Evolutionary conservation across 2,113 vertebrate genomes (phyloP).

Genomic region (Centropus bengalensis): DNA sequence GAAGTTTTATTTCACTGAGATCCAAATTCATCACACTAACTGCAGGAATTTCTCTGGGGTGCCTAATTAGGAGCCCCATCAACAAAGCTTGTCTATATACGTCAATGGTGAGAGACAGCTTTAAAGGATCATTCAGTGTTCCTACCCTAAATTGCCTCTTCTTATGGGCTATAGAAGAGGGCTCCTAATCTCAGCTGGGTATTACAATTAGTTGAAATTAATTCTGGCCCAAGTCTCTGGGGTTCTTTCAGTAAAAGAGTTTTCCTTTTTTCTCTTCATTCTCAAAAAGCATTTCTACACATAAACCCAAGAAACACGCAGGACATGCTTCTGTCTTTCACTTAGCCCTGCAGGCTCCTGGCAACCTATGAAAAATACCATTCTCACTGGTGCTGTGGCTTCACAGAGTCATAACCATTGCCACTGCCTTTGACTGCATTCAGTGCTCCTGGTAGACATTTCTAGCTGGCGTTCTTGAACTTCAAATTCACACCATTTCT

Average conservation of each 20-base stretch:
- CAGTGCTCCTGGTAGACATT: not conserved
- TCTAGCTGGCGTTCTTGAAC: not conserved
- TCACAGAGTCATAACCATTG: not conserved
- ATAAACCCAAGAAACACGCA: not conserved
- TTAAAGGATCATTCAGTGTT: constrained; percentile 49
- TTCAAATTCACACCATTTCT: constrained; percentile 19
- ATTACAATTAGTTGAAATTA: constrained; percentile 47
- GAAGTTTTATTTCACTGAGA: constrained; percentile 13
- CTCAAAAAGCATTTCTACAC: not conserved
- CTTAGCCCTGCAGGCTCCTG: constrained; percentile 2
- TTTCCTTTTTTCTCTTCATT: not conserved
- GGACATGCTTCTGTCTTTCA: not conserved
- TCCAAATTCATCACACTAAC: constrained; percentile 47
- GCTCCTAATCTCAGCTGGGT: constrained; percentile 47
- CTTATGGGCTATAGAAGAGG: constrained; percentile 31
- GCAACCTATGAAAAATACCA: not conserved
- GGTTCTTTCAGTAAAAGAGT: not conserved
- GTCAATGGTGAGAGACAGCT: constrained; percentile 41
- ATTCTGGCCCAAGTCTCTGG: constrained; percentile 32
- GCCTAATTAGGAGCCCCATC: constrained; percentile 45
- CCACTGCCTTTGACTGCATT: not conserved
- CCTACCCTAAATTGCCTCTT: constrained; percentile 45
- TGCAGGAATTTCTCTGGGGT: constrained; percentile 56
- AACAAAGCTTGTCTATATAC: constrained; percentile 45
- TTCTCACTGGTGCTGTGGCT: not conserved